Evolutionary conservation across 2,113 vertebrate species (phyloP), one percentile per base, ranked within the genome.

Genomic region (Lagopus leucura): DNA sequence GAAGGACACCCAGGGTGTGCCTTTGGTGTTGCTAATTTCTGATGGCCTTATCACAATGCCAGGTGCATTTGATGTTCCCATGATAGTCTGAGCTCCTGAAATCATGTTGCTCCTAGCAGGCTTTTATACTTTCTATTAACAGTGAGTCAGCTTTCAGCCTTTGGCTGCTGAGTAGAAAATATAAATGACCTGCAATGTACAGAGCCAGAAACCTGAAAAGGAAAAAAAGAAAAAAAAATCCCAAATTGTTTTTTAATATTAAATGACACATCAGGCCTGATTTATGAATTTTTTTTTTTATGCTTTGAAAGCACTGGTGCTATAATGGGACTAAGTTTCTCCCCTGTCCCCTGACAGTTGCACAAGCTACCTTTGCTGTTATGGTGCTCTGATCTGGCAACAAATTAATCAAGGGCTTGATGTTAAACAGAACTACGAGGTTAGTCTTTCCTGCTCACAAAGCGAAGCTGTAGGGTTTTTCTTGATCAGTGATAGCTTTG

Each of bases 81-180:
- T 90, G 77, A 78, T 90, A 90, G 47, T 71, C 40, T 52, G 79
- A 78, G 28, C 45, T 90, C 60, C 79, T 88, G 76, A 83, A 73
- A 88, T 82, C 34, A 40, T 60, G 72, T 66, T 86, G 45, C 82
- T 85, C 60, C 50, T 74, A n/a, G 54, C 64, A 90, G 75, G 80
- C 34, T 91, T 2, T 2, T 45, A 54, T 28, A 42, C 79, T 47
- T 80, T 67, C 80, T 91, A 55, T 81, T 88, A 85, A 72, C 60
- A 78, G 73, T 89, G 71, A 88, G 72, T 88, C 92, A 90, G 65
- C 47, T 93, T 78, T 55, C 50, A 67, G 55, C 65, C 55, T 86
- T 67, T n/a, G 11, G 19, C 64, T 88, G 87, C 83, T 58, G 64
- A 40, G 81, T 84, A 92, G 61, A 80, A 95, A 94, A 82, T 85